Conservation (phyloP, 2,888 invertebrate species). For the Sipha maydis region DNA sequence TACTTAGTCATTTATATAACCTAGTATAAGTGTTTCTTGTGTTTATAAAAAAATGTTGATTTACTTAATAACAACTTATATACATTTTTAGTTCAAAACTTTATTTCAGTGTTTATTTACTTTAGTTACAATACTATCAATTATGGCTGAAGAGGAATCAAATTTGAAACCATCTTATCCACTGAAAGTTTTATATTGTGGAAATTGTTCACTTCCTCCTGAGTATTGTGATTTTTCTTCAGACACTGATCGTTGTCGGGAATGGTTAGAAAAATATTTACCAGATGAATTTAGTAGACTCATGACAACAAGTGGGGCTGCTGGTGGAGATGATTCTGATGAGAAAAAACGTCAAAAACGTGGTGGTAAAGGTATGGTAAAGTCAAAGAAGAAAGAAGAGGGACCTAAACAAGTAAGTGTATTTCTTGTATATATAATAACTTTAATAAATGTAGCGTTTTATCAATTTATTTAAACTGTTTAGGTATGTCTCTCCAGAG, state of each 20-base stretch:
- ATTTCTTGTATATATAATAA: constrained; percentile 65
- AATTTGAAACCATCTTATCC: constrained; percentile 74
- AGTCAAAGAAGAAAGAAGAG: constrained; percentile 94
- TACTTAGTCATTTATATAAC: too few relatives aligned
- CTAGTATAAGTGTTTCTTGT: too few relatives aligned
- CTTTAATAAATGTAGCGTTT: constrained; percentile 10
- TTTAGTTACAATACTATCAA: constrained; percentile 1
- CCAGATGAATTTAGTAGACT: constrained; percentile 92
- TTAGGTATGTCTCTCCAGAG: constrained; percentile 76
- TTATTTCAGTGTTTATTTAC: not conserved
- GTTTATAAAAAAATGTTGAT: too few relatives aligned
- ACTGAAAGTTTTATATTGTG: constrained; percentile 86
- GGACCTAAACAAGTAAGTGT: constrained; percentile 79
- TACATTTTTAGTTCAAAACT: not conserved
- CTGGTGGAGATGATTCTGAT: constrained; percentile 80
- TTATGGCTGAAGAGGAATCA: constrained; percentile 52
- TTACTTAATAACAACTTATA: too few relatives aligned
- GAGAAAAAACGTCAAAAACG: constrained; percentile 96
- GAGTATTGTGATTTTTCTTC: constrained; percentile 99
- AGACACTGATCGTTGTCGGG: constrained; percentile 95
- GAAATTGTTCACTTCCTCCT: constrained; percentile 93
- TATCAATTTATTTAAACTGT: constrained; percentile 42
- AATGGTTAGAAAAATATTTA: constrained; percentile 93
- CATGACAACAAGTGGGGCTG: constrained; percentile 74
- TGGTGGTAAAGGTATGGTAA: constrained; percentile 95